Evolutionary conservation across 2,113 vertebrate genomes (phyloP), one percentile per base, ranked within the genome.

Genomic region (Lonchura striata): DNA sequence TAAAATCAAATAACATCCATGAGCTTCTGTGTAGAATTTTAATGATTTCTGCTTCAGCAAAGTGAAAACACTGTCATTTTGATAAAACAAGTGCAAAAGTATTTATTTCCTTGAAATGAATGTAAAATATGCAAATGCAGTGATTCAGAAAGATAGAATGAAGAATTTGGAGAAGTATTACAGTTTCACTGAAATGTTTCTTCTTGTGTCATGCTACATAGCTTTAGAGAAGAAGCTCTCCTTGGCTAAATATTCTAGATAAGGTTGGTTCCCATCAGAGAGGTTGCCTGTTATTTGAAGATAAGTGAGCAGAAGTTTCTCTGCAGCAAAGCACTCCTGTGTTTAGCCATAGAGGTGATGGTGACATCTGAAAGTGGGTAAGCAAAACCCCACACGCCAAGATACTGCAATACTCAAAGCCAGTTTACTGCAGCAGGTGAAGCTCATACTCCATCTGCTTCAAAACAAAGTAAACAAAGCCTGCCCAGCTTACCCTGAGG

Each of bases 91-190:
- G 96, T 93, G 46, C 39, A 94, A 82, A 97, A 68, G 4, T 52
- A 46, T 77, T 77, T 86, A 33, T 95, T 96, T 93, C 79, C 74
- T 94, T 95, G 63, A 88, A 91, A 74, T 85, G 95, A 93, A 90
- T 88, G 54, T 89, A 86, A 97, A 97, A 94, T 90, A 94, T 93
- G 87, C 49, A 97, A 97, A 97, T 82, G 14, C 3, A 15, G 8
- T 68, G 44, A 94, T 65, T 89, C 66, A 65, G 71, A 92, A 88
- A 97, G 91, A 56, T 50, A 63, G 85, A 88, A 56, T 35, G 41
- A 77, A 59, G 92, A 74, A 35, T 80, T 54, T 90, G 37, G 66
- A 59, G 8, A 42, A 79, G 35, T 66, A 85, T 91, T 93, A 66
- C 21, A 35, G 15, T 89, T 94, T 82, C 35, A 5, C 44, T 86